Evolutionary conservation across 2,888 invertebrate genomes (phyloP).

Genomic region (Trissolcus japonicus): DNA sequence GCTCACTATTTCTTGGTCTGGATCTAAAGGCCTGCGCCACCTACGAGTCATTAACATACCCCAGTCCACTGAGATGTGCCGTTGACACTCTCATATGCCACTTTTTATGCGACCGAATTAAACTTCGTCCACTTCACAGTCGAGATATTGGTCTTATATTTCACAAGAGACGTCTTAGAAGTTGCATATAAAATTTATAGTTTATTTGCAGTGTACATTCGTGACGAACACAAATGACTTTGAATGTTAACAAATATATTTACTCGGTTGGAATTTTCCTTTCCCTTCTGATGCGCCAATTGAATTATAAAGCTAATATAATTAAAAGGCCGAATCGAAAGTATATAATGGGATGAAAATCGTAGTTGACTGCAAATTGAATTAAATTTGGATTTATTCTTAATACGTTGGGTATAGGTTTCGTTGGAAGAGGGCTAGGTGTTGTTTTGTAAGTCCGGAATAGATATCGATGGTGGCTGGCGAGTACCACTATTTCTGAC

Average conservation of each 20-base stretch:
- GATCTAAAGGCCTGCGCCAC: slow-evolving; percentile 72
- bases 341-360: no score
- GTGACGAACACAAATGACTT: background rate
- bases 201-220: no score
- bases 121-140: slow-evolving; percentile 36
- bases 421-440: slow-evolving; percentile 63
- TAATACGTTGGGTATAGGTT: slow-evolving; percentile 43
- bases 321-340: background rate
- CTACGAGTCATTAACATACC: slow-evolving; percentile 75
- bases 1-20: slow-evolving; percentile 58
- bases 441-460: slow-evolving; percentile 76
- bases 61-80: slow-evolving; percentile 44
- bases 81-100: slow-evolving; percentile 48
- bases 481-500: slow-evolving; percentile 77
- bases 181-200: slow-evolving; percentile 10
- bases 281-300: background rate
- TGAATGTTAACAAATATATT: background rate
- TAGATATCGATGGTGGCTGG: slow-evolving; percentile 79
- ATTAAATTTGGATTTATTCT: slow-evolving; percentile 34
- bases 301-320: slow-evolving; percentile 1
- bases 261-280: background rate
- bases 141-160: slow-evolving; percentile 34
- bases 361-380: slow-evolving; percentile 11
- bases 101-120: slow-evolving; percentile 54
- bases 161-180: slow-evolving; percentile 22